phyloP scores from a whole-genome alignment of 1,140 invertebrate species.

The Drosophila orosa region DNA sequence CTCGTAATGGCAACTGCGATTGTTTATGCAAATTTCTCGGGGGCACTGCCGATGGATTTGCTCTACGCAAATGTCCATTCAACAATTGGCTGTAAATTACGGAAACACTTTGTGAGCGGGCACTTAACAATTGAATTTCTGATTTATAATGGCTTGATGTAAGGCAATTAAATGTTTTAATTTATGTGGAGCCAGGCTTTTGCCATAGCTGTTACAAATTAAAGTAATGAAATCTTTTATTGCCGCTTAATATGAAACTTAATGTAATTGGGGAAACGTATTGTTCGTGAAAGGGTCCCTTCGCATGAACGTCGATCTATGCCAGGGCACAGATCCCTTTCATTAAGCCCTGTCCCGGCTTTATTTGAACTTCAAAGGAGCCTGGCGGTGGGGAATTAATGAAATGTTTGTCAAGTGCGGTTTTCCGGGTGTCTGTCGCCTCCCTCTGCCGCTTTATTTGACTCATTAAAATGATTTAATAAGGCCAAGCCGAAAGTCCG shows the following conservation, averaged over 20 bases:
- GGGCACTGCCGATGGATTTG: constrained; percentile 15
- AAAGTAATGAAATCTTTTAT: constrained; percentile 8
- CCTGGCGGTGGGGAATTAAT: constrained; percentile 56
- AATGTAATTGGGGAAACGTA: not conserved
- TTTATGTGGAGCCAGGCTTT: not conserved
- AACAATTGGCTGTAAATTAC: constrained; percentile 56
- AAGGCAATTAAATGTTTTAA: constrained; percentile 14
- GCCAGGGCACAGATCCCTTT: constrained; percentile 26
- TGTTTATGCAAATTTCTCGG: constrained; percentile 41
- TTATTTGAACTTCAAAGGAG: constrained; percentile 48
- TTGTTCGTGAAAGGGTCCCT: constrained; percentile 4
- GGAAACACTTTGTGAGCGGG: not conserved
- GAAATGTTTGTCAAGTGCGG: constrained; percentile 66
- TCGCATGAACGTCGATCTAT: constrained; percentile 46
- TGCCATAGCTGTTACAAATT: constrained; percentile 6
- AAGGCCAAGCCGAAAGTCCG: constrained; percentile 40
- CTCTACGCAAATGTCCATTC: constrained; percentile 25
- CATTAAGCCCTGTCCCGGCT: constrained; percentile 34
- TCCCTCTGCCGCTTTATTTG: constrained; percentile 45
- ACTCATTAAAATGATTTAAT: constrained; percentile 81
- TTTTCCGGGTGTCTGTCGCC: constrained; percentile 37
- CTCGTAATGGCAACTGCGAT: constrained; percentile 30
- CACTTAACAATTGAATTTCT: constrained; percentile 26
- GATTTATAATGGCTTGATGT: constrained; percentile 22
- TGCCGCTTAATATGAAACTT: not conserved